Evolutionary conservation across 2,113 vertebrate genomes (phyloP).

Genomic region (Eolophus roseicapilla): DNA sequence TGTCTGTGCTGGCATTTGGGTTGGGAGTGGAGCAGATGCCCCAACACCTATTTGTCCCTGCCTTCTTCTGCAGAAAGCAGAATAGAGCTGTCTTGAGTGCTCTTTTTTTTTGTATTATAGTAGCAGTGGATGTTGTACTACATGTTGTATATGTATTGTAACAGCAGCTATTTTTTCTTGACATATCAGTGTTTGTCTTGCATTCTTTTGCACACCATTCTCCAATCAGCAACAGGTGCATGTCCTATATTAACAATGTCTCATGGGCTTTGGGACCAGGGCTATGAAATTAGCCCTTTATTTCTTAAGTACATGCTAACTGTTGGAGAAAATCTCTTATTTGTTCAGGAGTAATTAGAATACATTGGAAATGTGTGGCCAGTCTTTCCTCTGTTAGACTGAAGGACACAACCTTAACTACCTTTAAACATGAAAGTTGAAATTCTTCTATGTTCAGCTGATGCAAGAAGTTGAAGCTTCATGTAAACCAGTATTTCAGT

Average conservation of each 20-base stretch:
- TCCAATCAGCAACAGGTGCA: rapidly evolving
- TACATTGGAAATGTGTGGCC: neutral
- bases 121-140: neutral
- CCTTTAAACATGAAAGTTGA: neutral
- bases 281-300: neutral
- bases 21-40: neutral
- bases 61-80: neutral
- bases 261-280: neutral
- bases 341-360: neutral
- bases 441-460: neutral
- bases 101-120: neutral
- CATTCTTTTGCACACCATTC: neutral
- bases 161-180: neutral
- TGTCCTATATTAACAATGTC: rapidly evolving
- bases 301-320: neutral
- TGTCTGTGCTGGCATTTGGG: neutral
- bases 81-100: neutral
- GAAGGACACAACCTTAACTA: neutral
- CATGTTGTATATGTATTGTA: neutral
- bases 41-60: neutral
- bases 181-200: neutral
- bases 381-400: neutral
- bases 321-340: neutral
- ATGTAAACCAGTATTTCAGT: neutral
- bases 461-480: neutral